A percentile compares a stretch with the other conserved stretches of the same genome.
Evolutionary conservation across 2,888 invertebrate genomes (phyloP).

Genomic region (Lasioglossum malachurum): DNA sequence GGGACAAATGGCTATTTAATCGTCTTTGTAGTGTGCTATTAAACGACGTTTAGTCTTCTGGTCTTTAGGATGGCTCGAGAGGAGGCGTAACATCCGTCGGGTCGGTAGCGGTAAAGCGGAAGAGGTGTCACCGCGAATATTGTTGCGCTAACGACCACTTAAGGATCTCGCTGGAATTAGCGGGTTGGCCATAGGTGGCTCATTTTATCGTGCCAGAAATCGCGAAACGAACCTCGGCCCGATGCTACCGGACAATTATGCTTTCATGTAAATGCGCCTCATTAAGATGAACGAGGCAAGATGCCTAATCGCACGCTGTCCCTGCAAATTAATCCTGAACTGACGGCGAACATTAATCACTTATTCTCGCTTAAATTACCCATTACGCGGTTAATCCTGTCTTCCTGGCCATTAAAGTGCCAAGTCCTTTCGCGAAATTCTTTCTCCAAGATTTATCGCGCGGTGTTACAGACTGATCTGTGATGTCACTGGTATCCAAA

Average conservation of each 20-base stretch:
- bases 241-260: conserved; percentile 32
- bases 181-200: not conserved
- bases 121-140: conserved; percentile 36
- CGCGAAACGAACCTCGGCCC: conserved; percentile 22
- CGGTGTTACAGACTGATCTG: not conserved
- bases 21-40: not conserved
- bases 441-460: not conserved
- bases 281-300: conserved; percentile 26
- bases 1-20: not conserved
- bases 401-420: not conserved
- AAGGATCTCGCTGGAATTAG: conserved; percentile 28
- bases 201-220: conserved; percentile 42
- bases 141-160: conserved; percentile 37
- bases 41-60: not conserved
- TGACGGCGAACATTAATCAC: not conserved
- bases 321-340: conserved; percentile 23
- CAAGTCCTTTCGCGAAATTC: not conserved
- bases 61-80: not conserved
- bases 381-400: not conserved
- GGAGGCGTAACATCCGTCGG: not conserved
- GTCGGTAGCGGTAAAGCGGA: conserved; percentile 39
- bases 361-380: not conserved
- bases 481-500: not conserved
- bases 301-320: conserved; percentile 6
- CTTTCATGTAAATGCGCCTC: conserved; percentile 28